phyloP scores from a whole-genome alignment of 2,113 vertebrate species.

The Osmerus eperlanus region DNA sequence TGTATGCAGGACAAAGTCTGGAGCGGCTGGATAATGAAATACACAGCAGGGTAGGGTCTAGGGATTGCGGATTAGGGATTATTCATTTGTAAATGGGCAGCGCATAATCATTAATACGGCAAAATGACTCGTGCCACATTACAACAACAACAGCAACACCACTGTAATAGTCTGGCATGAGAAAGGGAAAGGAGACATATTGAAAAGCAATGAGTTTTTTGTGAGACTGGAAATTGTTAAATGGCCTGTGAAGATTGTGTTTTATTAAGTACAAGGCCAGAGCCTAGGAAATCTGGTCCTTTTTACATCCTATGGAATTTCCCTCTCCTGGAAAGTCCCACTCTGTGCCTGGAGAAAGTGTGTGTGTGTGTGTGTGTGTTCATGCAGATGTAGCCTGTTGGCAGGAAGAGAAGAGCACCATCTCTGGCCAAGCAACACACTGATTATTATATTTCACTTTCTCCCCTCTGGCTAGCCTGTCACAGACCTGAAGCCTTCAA shows the following conservation, averaged over 20 bases:
- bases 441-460: constrained; percentile 49
- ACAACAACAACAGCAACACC: constrained; percentile 10
- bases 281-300: constrained; percentile 49
- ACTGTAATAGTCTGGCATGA: constrained; percentile 7
- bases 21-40: too few relatives aligned
- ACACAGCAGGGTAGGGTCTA: too few relatives aligned
- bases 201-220: constrained; percentile 43
- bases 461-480: constrained; percentile 5
- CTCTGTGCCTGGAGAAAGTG: constrained; percentile 18
- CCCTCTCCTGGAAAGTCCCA: constrained; percentile 53
- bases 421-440: constrained; percentile 54
- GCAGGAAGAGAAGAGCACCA: constrained; percentile 29
- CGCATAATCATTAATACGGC: constrained; percentile 16
- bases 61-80: too few relatives aligned
- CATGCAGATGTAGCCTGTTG: constrained; percentile 17
- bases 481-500: not conserved
- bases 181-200: constrained; percentile 35
- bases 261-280: constrained; percentile 57
- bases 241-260: constrained; percentile 40
- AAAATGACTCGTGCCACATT: constrained; percentile 27
- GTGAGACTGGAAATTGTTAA: constrained; percentile 44
- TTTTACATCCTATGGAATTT: constrained; percentile 54
- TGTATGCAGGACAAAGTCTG: too few relatives aligned
- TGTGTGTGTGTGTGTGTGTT: constrained; percentile 18
- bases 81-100: not conserved